A percentile compares a stretch with the other conserved stretches of the same genome.
These are phyloP conservation scores for Hesperophylax magnus DNA, from an alignment of 1,140 invertebrate genomes.

Conservation along the genomic window DNA sequence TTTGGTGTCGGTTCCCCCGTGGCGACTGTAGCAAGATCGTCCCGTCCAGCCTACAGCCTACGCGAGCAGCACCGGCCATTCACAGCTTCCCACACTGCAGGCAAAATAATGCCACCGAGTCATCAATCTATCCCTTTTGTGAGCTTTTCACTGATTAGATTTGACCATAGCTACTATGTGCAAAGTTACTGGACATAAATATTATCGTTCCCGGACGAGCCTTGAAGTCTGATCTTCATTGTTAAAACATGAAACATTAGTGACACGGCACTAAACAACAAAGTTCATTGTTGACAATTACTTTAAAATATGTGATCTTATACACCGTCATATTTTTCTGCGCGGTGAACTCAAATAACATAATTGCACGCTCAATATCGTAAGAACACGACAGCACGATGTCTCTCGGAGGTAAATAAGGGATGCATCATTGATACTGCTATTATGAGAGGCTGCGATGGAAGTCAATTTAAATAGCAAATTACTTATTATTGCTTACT, in stretches of 20 bases:
- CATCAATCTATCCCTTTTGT: background rate
- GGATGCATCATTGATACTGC: conserved; percentile 2
- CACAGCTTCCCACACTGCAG: background rate
- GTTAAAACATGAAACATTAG: conserved; percentile 27
- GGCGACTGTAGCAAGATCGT: background rate
- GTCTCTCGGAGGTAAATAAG: background rate
- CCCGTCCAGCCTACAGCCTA: conserved; percentile 7
- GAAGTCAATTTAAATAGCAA: too few relatives aligned
- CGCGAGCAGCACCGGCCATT: background rate
- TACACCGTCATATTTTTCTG: conserved; percentile 9
- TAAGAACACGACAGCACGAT: background rate
- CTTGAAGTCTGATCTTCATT: conserved; percentile 32
- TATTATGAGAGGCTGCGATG: background rate
- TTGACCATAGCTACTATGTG: background rate
- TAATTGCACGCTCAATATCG: background rate
- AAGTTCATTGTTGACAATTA: conserved; percentile 21
- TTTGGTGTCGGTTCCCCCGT: conserved; percentile 47
- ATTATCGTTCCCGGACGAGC: background rate
- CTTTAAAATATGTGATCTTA: background rate
- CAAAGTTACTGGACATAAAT: background rate
- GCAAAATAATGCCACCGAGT: conserved; percentile 13
- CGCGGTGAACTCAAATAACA: conserved; percentile 12
- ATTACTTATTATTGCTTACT: too few relatives aligned
- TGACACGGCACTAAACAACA: conserved; percentile 28
- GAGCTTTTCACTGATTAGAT: background rate